phyloP scores from a whole-genome alignment of 2,888 invertebrate species.

The Drosophila birchii region DNA sequence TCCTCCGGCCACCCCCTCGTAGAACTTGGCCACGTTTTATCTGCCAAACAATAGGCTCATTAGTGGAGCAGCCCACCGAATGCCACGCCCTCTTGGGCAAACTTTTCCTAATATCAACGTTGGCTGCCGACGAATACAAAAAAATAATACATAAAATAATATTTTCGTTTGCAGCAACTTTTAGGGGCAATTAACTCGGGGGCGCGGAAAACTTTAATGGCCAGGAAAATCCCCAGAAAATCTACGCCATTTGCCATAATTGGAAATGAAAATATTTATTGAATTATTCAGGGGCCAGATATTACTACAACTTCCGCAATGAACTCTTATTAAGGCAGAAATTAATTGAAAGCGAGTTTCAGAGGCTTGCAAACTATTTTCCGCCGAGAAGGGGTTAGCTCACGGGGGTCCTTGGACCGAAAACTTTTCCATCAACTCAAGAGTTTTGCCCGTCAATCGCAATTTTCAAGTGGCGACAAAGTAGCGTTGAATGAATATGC shows the following conservation, averaged over 20 bases:
- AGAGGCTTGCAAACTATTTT: conserved; percentile 27
- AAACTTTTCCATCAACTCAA: conserved; percentile 40
- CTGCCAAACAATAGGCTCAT: conserved; percentile 75
- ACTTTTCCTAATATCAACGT: conserved; percentile 71
- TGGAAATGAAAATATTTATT: conserved; percentile 67
- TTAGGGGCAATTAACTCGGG: conserved; percentile 69
- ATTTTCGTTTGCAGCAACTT: conserved; percentile 73
- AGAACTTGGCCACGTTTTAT: conserved; percentile 52
- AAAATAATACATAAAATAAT: conserved; percentile 66
- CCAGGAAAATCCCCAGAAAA: conserved; percentile 31
- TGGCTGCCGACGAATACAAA: conserved; percentile 3
- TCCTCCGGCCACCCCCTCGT: conserved; percentile 23
- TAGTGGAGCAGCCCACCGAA: conserved; percentile 54
- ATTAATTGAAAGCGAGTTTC: conserved; percentile 29
- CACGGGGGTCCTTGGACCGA: conserved; percentile 3
- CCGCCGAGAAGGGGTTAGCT: neutral
- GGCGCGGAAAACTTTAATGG: conserved; percentile 47
- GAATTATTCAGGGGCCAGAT: conserved; percentile 66
- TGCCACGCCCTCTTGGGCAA: conserved; percentile 43
- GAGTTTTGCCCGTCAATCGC: conserved; percentile 39
- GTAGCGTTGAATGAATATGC: conserved; percentile 75
- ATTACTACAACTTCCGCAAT: conserved; percentile 41
- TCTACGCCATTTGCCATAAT: conserved; percentile 29
- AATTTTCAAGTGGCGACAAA: conserved; percentile 66
- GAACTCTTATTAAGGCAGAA: conserved; percentile 18